These are phyloP conservation scores for Chouioia cunea DNA, from an alignment of 2,888 invertebrate genomes.

Conservation along the genomic window DNA sequence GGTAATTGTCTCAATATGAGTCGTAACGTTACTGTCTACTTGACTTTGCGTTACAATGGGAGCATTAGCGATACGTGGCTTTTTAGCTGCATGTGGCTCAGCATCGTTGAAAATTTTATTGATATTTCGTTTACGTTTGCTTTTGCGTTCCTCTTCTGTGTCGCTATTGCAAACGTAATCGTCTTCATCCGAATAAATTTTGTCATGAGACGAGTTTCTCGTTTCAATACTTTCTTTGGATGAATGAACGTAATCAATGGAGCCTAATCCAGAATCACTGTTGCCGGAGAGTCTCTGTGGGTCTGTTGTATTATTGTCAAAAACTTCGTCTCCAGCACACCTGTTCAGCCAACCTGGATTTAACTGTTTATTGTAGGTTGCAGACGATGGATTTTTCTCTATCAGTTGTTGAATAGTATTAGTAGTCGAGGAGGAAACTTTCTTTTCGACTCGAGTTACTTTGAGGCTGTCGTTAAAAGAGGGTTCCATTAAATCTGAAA, in stretches of 20 bases:
- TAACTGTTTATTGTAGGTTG: constrained; percentile 61
- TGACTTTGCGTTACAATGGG: neutral
- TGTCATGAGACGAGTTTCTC: constrained; percentile 14
- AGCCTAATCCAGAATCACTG: constrained; percentile 64
- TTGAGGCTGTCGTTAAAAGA: constrained; percentile 56
- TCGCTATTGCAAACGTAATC: constrained; percentile 80
- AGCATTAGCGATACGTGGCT: constrained; percentile 44
- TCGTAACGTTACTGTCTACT: too few relatives aligned
- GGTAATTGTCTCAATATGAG: too few relatives aligned
- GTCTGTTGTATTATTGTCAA: constrained; percentile 37
- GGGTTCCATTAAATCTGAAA: constrained; percentile 35
- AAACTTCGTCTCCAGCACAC: constrained; percentile 58
- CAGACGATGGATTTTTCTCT: constrained; percentile 47
- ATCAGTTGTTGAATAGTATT: constrained; percentile 63
- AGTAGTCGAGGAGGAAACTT: constrained; percentile 54
- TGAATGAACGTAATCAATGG: constrained; percentile 48
- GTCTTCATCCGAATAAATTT: constrained; percentile 72
- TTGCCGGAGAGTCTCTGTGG: constrained; percentile 31
- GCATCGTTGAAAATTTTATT: constrained; percentile 65
- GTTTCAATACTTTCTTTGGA: constrained; percentile 40
- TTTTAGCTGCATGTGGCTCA: constrained; percentile 49
- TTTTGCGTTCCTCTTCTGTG: constrained; percentile 71
- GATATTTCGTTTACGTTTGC: constrained; percentile 72
- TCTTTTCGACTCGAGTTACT: constrained; percentile 53
- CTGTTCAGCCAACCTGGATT: constrained; percentile 75